Percentiles rank a stretch among this genome's conserved stretches.
Conservation (phyloP, 2,888 invertebrate species). For the Patella ulyssiponensis region DNA sequence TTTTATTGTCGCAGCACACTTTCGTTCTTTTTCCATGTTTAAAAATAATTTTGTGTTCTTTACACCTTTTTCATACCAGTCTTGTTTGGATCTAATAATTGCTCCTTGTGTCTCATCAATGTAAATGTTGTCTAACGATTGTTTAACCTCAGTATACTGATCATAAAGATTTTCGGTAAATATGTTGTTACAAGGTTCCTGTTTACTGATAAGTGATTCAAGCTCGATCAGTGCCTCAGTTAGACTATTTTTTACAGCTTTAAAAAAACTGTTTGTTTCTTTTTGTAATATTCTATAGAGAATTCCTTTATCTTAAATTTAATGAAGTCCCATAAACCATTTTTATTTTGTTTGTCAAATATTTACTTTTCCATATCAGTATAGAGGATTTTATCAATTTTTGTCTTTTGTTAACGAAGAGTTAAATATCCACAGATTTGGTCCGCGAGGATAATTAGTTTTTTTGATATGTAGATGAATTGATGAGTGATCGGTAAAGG, state of each 20-base stretch:
- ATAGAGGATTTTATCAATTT: neutral
- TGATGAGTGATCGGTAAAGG: neutral
- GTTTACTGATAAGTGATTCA: neutral
- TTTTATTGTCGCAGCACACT: neutral
- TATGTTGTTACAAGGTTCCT: neutral
- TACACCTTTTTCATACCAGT: neutral
- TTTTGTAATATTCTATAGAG: too few relatives aligned
- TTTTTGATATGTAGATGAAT: neutral
- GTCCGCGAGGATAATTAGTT: neutral
- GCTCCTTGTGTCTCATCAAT: neutral
- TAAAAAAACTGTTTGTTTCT: too few relatives aligned
- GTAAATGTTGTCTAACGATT: neutral
- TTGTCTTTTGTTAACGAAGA: constrained; percentile 3
- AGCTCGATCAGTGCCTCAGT: constrained; percentile 8
- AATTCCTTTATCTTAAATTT: neutral
- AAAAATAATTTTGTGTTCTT: constrained; percentile 4
- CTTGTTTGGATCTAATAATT: neutral
- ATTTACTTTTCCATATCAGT: neutral
- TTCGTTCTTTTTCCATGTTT: neutral
- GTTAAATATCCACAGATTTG: constrained; percentile 1
- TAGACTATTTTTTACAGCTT: neutral
- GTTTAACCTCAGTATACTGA: neutral
- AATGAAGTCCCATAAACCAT: neutral
- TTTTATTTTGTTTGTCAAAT: neutral
- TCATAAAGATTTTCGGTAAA: neutral